A percentile compares a stretch with the other conserved stretches of the same genome.
phyloP scores from a whole-genome alignment of 2,797 vertebrate genomes.

The Iguana delicatissima region DNA sequence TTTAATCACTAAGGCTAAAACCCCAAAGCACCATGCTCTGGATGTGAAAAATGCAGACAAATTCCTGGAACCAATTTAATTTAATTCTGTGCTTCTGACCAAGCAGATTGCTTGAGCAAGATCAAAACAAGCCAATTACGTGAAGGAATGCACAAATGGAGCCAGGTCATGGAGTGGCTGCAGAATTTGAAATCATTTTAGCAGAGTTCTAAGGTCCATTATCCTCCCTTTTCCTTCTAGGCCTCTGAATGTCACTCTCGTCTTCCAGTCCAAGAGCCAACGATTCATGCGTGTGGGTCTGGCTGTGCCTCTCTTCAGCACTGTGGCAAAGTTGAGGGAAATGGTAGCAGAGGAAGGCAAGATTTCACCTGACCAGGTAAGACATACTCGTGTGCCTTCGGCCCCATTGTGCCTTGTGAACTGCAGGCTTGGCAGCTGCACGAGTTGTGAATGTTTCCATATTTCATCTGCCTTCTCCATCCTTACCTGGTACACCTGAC shows the following conservation, averaged over 20 bases:
- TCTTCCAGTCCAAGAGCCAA: constrained; percentile 87
- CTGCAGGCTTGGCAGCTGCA: neutral
- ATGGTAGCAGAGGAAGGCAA: constrained; percentile 90
- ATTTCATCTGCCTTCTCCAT: neutral
- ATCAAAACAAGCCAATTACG: neutral
- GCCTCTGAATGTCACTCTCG: constrained; percentile 89
- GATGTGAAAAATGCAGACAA: neutral
- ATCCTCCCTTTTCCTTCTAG: constrained; percentile 73
- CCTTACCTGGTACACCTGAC: neutral
- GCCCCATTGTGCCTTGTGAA: neutral
- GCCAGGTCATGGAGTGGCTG: neutral
- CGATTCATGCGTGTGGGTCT: constrained; percentile 89
- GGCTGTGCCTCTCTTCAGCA: constrained; percentile 88
- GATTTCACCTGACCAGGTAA: constrained; percentile 88
- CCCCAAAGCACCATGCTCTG: neutral
- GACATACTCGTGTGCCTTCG: neutral
- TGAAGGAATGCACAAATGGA: neutral
- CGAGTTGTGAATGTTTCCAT: neutral
- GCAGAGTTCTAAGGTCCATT: neutral
- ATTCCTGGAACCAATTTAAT: neutral
- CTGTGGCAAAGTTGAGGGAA: constrained; percentile 84
- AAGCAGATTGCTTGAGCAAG: neutral
- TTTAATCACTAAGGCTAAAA: neutral
- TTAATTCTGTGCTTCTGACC: neutral
- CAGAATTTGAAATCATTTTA: neutral